phyloP scores from a whole-genome alignment of 2,888 invertebrate genomes.

The Dascillus cervinus region DNA sequence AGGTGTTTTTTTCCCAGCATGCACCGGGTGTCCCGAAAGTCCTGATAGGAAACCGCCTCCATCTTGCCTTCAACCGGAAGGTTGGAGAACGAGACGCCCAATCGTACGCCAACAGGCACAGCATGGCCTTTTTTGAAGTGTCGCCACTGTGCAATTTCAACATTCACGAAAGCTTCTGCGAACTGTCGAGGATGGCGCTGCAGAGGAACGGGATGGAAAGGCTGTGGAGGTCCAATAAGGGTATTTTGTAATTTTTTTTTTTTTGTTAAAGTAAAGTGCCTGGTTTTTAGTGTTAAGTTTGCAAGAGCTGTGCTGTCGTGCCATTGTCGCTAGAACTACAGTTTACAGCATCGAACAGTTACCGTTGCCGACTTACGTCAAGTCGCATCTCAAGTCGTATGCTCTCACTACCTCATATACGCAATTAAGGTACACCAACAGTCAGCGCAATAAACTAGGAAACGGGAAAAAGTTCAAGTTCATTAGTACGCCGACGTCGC shows the following conservation, averaged over 20 bases:
- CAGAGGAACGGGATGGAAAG: conserved; percentile 95
- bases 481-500: conserved; percentile 37
- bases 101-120: conserved; percentile 85
- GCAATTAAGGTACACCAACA: conserved; percentile 37
- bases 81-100: conserved; percentile 89
- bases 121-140: conserved; percentile 97
- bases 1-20: conserved; percentile 68
- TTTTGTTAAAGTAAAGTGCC: too few relatives aligned
- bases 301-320: conserved; percentile 91
- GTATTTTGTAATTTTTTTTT: too few relatives aligned
- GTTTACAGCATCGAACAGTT: conserved; percentile 93
- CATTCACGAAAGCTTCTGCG: conserved; percentile 92
- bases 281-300: conserved; percentile 72
- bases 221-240: conserved; percentile 91
- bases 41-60: conserved; percentile 89
- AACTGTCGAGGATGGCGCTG: conserved; percentile 88
- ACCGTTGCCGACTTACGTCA: conserved; percentile 81
- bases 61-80: conserved; percentile 92
- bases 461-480: conserved; percentile 33
- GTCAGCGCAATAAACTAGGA: conserved; percentile 34
- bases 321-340: conserved; percentile 87
- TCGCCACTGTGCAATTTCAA: conserved; percentile 95
- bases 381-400: conserved; percentile 91
- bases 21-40: conserved; percentile 98
- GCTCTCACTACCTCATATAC: conserved; percentile 60